These are phyloP conservation scores for Urosaurus nigricauda DNA, from an alignment of 2,797 vertebrate species.

Conservation along the genomic window DNA sequence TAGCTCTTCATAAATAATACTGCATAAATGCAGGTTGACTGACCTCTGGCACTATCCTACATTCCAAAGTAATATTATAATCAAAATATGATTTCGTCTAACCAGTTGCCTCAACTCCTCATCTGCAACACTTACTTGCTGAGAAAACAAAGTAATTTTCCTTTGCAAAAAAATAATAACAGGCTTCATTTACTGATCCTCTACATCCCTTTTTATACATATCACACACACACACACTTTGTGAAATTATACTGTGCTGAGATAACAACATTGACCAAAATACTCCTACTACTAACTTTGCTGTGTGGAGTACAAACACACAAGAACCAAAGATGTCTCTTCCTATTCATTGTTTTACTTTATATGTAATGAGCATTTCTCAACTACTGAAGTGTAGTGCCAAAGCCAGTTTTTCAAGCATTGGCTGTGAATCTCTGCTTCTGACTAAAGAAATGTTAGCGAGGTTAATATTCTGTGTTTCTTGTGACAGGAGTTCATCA, in stretches of 20 bases:
- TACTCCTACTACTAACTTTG: too few species aligned
- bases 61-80: slow-evolving; percentile 44
- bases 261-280: background rate
- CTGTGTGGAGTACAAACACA: background rate
- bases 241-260: background rate
- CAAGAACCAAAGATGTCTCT: background rate
- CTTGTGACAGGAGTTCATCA: background rate
- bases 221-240: background rate
- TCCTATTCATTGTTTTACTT: background rate
- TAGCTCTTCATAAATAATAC: slow-evolving; percentile 74
- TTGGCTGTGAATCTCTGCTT: slow-evolving; percentile 6
- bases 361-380: slow-evolving; percentile 7
- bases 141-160: background rate
- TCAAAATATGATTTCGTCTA: slow-evolving; percentile 47
- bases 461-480: background rate
- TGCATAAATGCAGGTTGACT: slow-evolving; percentile 68
- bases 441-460: slow-evolving; percentile 49
- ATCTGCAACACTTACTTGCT: background rate
- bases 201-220: background rate
- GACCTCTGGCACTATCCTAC: slow-evolving; percentile 61
- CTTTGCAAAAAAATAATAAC: slow-evolving; percentile 13
- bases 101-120: background rate
- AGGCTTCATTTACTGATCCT: background rate
- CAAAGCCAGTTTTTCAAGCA: background rate
- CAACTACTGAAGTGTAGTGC: background rate